These are phyloP conservation scores for Tiliacea aurago DNA, from an alignment of 2,888 invertebrate genomes.

Conservation along the genomic window DNA sequence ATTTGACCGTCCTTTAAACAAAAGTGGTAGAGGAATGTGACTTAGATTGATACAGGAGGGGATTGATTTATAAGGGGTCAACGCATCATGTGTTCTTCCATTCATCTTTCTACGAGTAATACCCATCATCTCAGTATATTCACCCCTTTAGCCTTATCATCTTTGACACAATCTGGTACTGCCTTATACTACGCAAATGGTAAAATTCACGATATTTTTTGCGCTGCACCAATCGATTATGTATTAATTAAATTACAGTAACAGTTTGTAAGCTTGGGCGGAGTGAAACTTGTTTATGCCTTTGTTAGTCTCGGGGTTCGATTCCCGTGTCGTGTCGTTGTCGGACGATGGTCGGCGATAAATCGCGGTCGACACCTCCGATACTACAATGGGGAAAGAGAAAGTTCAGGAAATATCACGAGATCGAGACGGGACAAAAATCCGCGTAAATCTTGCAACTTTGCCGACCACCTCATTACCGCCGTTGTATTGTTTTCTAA, in stretches of 20 bases:
- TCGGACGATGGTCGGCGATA: slow-evolving; percentile 83
- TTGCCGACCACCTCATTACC: slow-evolving; percentile 62
- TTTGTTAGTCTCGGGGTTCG: slow-evolving; percentile 79
- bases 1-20: too few relatives aligned
- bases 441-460: slow-evolving; percentile 68
- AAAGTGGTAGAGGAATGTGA: too few relatives aligned
- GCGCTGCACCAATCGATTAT: slow-evolving; percentile 35
- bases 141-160: background rate
- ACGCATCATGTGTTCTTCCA: background rate
- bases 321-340: slow-evolving; percentile 83
- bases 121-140: background rate
- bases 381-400: slow-evolving; percentile 87
- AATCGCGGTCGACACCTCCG: slow-evolving; percentile 85
- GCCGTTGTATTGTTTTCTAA: slow-evolving; percentile 65
- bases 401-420: slow-evolving; percentile 85
- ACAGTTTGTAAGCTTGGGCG: slow-evolving; percentile 60
- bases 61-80: background rate
- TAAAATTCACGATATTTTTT: slow-evolving; percentile 46
- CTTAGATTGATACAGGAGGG: too few relatives aligned
- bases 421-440: slow-evolving; percentile 76
- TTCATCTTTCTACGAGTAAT: background rate
- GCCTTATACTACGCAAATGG: slow-evolving; percentile 11
- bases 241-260: slow-evolving; percentile 65
- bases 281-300: slow-evolving; percentile 75
- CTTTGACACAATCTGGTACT: background rate